Evolutionary conservation across 2,113 vertebrate species (phyloP), one percentile per base, ranked within the genome.

Genomic region (Lynx canadensis): DNA sequence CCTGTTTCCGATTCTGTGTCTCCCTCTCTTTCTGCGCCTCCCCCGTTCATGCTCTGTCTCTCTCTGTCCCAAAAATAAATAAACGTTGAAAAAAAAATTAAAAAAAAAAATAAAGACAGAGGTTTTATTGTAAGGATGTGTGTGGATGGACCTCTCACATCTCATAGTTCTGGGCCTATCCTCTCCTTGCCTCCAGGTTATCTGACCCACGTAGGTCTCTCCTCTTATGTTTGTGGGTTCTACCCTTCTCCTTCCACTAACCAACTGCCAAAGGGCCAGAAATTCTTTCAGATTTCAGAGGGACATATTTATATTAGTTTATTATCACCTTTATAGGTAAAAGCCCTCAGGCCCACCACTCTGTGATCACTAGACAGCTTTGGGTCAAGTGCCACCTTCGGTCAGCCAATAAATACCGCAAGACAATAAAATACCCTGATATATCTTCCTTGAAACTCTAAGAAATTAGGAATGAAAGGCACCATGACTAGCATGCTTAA

Each of bases 221-320:
- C 38, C n/a, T 45, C 55, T 55, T 18, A 52, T 38, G 25, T 55
- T 36, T 71, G 18, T 78, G 31, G 78, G 18, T 55, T 66, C 79
- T n/a, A 21, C 57, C 41, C 27, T 55, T 65, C n/a, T 55, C 45
- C 3, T 88, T 52, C 41, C 60, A n/a, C 78, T 45, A 41, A 31
- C 29, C 29, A 60, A 7, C 25, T 66, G 69, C 50, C 55, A 66
- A 45, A 65, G 9, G 23, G 36, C 52, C 33, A 38, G 25, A 48
- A 33, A 69, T 45, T 41, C 13, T 92, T 84, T 21, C 41, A 55
- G 29, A 87, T 83, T 69, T 55, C 50, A 82, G 41, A 97, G 29
- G 23, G 60, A 19, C 11, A 23, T 31, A 6, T 45, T 36, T 63
- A 82, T 29, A 57, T 41, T 68, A 29, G 21, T 8, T 82, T 55